These are phyloP conservation scores for Reticulitermes lucifugus DNA, from an alignment of 2,888 invertebrate genomes.

Conservation along the genomic window DNA sequence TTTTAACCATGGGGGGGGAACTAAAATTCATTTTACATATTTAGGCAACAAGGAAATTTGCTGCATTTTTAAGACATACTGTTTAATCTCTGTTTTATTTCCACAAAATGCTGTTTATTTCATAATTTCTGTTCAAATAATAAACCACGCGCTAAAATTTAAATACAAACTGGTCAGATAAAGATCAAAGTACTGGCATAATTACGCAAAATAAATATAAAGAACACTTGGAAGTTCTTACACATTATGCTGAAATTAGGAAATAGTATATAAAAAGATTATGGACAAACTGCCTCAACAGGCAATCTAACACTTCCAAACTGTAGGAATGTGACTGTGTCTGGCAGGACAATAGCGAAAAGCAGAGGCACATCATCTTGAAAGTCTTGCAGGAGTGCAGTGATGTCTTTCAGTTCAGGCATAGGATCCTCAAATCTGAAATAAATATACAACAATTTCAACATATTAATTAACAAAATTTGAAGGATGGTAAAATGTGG, in stretches of 20 bases:
- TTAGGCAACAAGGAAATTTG: too few species aligned
- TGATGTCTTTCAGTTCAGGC: constrained; percentile 1
- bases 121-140: too few species aligned
- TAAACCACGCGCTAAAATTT: too few species aligned
- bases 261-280: not conserved
- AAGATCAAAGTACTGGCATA: not conserved
- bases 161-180: too few species aligned
- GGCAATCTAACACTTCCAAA: constrained; percentile 13
- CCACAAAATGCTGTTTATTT: too few species aligned
- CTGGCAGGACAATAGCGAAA: constrained; percentile 64
- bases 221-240: not conserved
- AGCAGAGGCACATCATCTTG: constrained; percentile 62
- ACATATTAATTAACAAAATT: too few species aligned
- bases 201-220: not conserved
- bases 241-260: not conserved
- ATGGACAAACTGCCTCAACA: not conserved
- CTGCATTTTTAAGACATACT: too few species aligned
- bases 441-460: not conserved
- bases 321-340: constrained; percentile 64
- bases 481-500: too few species aligned
- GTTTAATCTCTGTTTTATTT: too few species aligned
- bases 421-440: constrained; percentile 24
- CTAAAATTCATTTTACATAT: too few species aligned
- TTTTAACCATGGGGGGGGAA: too few species aligned
- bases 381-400: constrained; percentile 15